Conservation (phyloP, 1,140 invertebrate genomes). For the Cyclargus thomasi region DNA sequence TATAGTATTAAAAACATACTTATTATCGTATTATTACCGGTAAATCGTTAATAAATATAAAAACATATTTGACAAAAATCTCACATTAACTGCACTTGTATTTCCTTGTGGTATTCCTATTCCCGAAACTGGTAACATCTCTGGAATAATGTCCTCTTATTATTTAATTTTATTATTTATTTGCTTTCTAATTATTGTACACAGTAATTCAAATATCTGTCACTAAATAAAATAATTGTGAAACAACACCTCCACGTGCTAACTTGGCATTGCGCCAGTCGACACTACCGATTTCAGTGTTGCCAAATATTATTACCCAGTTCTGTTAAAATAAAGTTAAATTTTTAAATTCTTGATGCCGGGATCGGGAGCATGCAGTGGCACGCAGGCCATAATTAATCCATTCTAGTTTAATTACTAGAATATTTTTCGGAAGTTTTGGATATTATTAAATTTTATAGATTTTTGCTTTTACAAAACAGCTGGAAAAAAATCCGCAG, state of each 20-base stretch:
- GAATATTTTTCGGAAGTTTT: too few relatives aligned
- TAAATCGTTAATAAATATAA: conserved; percentile 1
- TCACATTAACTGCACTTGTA: background rate
- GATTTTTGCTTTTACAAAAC: too few relatives aligned
- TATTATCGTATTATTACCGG: background rate
- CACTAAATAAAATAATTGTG: conserved; percentile 10
- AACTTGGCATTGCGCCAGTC: conserved; percentile 11
- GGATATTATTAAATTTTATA: too few relatives aligned
- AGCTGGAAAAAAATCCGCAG: too few relatives aligned
- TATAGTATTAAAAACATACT: background rate
- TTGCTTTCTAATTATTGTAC: background rate
- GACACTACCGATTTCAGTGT: background rate
- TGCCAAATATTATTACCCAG: too few relatives aligned
- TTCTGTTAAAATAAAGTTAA: too few relatives aligned
- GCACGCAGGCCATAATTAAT: too few relatives aligned
- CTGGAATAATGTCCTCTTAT: background rate
- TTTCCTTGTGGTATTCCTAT: conserved; percentile 1
- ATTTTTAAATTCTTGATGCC: too few relatives aligned
- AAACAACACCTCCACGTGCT: background rate
- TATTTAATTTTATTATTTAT: background rate
- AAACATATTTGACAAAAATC: conserved; percentile 3
- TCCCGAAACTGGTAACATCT: background rate
- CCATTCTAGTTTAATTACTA: too few relatives aligned
- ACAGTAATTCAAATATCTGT: conserved; percentile 9
- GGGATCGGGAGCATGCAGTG: too few relatives aligned